Conservation (phyloP, 1,140 invertebrate species). For the Pseudachorutes palmiensis region DNA sequence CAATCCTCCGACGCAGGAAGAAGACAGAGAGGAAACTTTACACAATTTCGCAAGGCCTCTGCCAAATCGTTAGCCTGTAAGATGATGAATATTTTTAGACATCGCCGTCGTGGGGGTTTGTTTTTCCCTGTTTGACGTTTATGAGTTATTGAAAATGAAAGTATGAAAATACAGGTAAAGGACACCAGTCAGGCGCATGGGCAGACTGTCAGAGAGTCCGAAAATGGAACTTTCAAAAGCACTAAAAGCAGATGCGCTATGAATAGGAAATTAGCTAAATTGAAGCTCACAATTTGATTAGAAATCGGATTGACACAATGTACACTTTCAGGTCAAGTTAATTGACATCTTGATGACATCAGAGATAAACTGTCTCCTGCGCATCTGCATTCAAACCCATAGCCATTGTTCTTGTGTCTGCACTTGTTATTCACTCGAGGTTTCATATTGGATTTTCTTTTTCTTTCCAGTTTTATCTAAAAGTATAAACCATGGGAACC, state of each 20-base stretch:
- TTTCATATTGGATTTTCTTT: too few relatives aligned
- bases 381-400: too few relatives aligned
- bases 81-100: not conserved
- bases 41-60: too few relatives aligned
- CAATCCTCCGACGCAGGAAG: too few relatives aligned
- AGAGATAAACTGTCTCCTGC: too few relatives aligned
- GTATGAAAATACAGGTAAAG: too few relatives aligned
- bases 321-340: not conserved
- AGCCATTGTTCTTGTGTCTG: too few relatives aligned
- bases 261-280: not conserved
- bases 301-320: not conserved
- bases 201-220: too few relatives aligned
- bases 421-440: too few relatives aligned
- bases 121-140: not conserved
- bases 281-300: not conserved
- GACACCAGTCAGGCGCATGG: too few relatives aligned
- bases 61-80: not conserved
- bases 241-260: not conserved
- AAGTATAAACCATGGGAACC: conserved; percentile 31
- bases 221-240: not conserved
- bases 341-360: not conserved
- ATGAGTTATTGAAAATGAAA: not conserved
- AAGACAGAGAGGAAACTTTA: too few relatives aligned
- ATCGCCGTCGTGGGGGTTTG: not conserved
- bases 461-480: conserved; percentile 34